Percentiles rank a stretch among this genome's conserved stretches.
Conservation (phyloP, 2,113 vertebrate genomes). For the Copsychus sechellarum region DNA sequence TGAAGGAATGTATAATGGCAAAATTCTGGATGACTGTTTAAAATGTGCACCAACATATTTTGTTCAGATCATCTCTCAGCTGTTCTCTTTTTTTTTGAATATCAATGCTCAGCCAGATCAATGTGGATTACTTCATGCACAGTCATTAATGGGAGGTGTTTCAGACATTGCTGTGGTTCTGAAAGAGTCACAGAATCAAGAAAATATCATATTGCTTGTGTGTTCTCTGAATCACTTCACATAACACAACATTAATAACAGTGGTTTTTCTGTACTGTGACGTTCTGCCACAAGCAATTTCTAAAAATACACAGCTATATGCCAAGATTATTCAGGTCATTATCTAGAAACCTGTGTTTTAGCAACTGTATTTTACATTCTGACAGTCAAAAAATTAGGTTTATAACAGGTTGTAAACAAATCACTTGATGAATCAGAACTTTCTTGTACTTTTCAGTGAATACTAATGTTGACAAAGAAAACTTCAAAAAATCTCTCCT, state of each 20-base stretch:
- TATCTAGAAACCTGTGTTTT: not conserved
- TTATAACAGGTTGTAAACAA: not conserved
- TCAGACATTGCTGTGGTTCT: conserved; percentile 10
- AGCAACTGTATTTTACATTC: not conserved
- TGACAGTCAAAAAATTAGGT: not conserved
- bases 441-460: not conserved
- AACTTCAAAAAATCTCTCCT: not conserved
- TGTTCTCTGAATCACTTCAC: conserved; percentile 23
- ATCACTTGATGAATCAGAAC: not conserved
- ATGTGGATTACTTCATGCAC: not conserved
- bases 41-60: conserved; percentile 64
- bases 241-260: not conserved
- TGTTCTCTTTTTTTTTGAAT: not conserved
- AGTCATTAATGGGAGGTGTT: not conserved
- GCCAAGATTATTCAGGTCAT: not conserved
- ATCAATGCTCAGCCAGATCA: conserved; percentile 28
- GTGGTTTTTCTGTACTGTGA: not conserved
- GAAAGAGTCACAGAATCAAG: conserved; percentile 31
- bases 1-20: not conserved
- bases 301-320: conserved; percentile 1
- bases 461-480: not conserved
- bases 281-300: not conserved
- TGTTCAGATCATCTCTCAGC: not conserved
- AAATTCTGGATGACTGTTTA: conserved; percentile 27
- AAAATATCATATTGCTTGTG: not conserved